phyloP scores from a whole-genome alignment of 2,113 vertebrate species.

The Ahaetulla prasina region DNA sequence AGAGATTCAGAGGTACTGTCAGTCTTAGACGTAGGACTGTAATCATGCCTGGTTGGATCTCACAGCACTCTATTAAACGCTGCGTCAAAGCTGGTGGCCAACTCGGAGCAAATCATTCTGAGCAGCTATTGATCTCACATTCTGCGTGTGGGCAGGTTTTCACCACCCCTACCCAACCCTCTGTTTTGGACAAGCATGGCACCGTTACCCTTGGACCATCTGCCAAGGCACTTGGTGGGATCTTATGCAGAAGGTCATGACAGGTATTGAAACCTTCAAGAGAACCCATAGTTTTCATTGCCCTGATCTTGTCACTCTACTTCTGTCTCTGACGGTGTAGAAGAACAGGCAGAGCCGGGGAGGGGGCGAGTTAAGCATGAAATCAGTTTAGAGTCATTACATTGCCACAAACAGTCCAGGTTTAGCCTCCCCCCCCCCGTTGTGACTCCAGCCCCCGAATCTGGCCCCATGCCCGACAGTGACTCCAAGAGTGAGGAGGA shows the following conservation, averaged over 20 bases:
- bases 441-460: too few relatives aligned
- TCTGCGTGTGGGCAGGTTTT: conserved; percentile 8
- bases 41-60: background rate
- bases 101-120: background rate
- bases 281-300: conserved; percentile 17
- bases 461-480: too few relatives aligned
- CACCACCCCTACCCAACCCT: conserved; percentile 21
- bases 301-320: background rate
- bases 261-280: conserved; percentile 8
- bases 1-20: conserved; percentile 17
- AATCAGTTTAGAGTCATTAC: background rate
- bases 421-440: background rate
- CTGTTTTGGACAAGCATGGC: background rate
- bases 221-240: conserved; percentile 16
- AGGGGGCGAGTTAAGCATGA: background rate
- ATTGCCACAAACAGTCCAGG: background rate
- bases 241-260: conserved; percentile 31
- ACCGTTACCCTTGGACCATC: background rate
- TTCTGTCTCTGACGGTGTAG: conserved; percentile 16
- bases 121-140: background rate
- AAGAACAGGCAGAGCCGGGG: background rate
- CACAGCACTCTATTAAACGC: background rate
- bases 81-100: background rate
- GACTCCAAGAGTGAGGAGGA: too few relatives aligned
- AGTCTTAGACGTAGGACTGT: conserved; percentile 13